phyloP scores from a whole-genome alignment of 1,140 invertebrate species.

The Heliconius hermathena region DNA sequence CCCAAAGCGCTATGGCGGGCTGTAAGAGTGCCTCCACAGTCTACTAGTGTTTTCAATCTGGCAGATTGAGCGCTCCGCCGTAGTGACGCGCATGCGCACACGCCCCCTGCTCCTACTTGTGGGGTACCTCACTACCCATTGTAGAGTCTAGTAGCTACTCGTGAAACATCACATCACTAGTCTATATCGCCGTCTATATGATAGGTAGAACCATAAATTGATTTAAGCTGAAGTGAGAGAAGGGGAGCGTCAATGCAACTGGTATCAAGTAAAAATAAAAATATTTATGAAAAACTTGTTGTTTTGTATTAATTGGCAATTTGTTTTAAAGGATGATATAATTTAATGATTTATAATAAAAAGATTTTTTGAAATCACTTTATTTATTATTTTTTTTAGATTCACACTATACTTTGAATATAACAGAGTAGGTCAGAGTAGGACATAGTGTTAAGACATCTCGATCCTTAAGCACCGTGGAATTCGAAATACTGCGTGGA shows the following conservation, averaged over 20 bases:
- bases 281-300: no score
- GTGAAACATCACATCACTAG: neutral
- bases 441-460: no score
- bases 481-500: no score
- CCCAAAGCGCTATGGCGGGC: neutral
- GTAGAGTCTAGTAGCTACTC: neutral
- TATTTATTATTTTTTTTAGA: no score
- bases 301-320: no score
- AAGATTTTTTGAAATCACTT: no score
- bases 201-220: neutral
- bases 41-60: constrained; percentile 31
- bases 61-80: constrained; percentile 38
- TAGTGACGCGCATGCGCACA: constrained; percentile 36
- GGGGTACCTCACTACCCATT: constrained; percentile 9
- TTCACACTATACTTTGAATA: no score
- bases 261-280: neutral
- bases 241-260: neutral
- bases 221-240: neutral
- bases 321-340: no score
- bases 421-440: no score
- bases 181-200: neutral
- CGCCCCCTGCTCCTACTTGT: constrained; percentile 30
- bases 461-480: no score
- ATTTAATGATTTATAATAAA: no score
- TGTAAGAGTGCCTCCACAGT: constrained; percentile 22